A percentile compares a stretch with the other conserved stretches of the same genome.
Evolutionary conservation across 2,113 vertebrate genomes (phyloP).

Genomic region (Neogobius melanostomus): DNA sequence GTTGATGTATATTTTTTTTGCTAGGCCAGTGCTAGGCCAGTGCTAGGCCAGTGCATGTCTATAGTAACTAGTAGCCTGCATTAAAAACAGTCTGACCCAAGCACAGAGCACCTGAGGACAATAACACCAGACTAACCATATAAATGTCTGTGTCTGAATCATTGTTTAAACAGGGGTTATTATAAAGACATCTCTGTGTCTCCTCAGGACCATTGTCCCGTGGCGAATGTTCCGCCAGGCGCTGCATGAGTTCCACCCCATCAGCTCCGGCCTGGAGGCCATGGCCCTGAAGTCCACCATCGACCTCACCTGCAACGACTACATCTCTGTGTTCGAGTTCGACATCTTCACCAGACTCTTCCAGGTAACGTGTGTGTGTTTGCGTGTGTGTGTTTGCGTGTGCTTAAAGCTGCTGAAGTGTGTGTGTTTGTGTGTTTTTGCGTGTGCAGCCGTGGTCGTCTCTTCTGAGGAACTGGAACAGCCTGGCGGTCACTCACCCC

Average conservation of each 20-base stretch:
- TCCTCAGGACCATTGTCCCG: slow-evolving; percentile 89
- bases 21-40: no score
- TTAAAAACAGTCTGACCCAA: no score
- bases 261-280: slow-evolving; percentile 95
- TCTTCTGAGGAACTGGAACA: slow-evolving; percentile 97
- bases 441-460: slow-evolving; percentile 93
- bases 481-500: slow-evolving; percentile 94
- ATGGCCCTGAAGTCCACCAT: slow-evolving; percentile 99
- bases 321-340: slow-evolving; percentile 98
- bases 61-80: no score
- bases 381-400: slow-evolving; percentile 8
- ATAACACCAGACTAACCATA: no score
- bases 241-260: slow-evolving; percentile 94
- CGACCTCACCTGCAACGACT: slow-evolving; percentile 97
- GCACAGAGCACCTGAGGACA: no score
- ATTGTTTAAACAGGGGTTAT: no score
- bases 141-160: no score
- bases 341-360: slow-evolving; percentile 98
- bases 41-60: no score
- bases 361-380: slow-evolving; percentile 78
- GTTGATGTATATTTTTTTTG: no score
- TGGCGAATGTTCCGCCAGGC: slow-evolving; percentile 97
- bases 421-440: background rate
- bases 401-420: background rate
- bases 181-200: background rate